These are phyloP conservation scores for Turritopsis dohrnii DNA, from an alignment of 30 jellyfish, hydroid and myxozoan genomes.

Conservation along the genomic window DNA sequence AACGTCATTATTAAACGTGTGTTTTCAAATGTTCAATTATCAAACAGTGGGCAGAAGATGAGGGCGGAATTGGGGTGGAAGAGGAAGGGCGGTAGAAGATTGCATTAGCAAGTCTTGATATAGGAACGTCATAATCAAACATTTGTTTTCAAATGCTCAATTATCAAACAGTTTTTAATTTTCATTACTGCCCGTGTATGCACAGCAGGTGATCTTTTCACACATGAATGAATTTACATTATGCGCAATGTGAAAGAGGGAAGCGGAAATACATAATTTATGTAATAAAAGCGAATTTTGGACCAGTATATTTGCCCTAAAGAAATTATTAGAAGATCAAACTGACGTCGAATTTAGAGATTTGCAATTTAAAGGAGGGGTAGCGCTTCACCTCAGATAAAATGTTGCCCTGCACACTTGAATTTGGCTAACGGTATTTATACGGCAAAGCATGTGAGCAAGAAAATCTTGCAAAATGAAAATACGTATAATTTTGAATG, in stretches of 20 bases:
- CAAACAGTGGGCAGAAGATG: no score
- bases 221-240: not conserved
- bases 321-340: not conserved
- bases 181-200: not conserved
- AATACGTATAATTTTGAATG: not conserved
- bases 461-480: not conserved
- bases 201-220: not conserved
- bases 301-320: not conserved
- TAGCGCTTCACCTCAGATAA: not conserved
- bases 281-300: not conserved
- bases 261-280: not conserved
- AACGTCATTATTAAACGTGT: no score
- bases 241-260: not conserved
- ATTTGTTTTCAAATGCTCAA: not conserved
- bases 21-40: no score
- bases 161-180: not conserved
- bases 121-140: not conserved
- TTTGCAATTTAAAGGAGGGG: not conserved
- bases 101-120: not conserved
- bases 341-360: not conserved
- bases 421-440: not conserved
- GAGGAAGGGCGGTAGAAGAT: no score
- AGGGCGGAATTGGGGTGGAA: no score
- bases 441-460: not conserved
- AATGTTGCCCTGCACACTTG: not conserved